phyloP scores from a whole-genome alignment of 2,888 invertebrate genomes.

The Ariolimax columbianus region DNA sequence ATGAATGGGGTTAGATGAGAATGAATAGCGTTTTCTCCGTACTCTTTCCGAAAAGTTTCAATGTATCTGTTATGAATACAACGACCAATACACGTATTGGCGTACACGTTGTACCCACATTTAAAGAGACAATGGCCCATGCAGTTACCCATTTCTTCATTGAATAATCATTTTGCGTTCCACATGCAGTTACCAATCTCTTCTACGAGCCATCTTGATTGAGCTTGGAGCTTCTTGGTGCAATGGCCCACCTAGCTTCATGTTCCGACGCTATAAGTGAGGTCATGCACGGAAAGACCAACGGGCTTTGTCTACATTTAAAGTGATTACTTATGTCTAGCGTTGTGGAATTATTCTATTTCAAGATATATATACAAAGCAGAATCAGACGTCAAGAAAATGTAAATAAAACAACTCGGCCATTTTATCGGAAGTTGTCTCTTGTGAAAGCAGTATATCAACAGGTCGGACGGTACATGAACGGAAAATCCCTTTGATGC shows the following conservation, averaged over 20 bases:
- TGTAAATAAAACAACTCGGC: background rate
- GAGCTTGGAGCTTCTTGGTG: background rate
- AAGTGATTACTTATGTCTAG: background rate
- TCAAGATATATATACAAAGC: background rate
- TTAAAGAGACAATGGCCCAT: constrained; percentile 38
- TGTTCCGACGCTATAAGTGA: background rate
- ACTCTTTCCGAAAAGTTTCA: constrained; percentile 30
- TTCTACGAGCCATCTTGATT: background rate
- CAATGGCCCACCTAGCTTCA: background rate
- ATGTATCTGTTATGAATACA: constrained; percentile 43
- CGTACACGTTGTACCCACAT: constrained; percentile 43
- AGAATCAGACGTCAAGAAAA: background rate
- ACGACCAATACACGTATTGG: constrained; percentile 42
- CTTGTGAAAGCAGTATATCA: background rate
- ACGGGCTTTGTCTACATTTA: background rate
- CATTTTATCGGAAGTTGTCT: background rate
- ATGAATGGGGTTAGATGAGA: constrained; percentile 43
- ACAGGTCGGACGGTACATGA: background rate
- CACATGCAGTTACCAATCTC: constrained; percentile 18
- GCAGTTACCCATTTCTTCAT: background rate
- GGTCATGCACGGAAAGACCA: background rate
- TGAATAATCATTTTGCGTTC: background rate
- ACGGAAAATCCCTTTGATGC: background rate
- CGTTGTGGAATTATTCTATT: background rate
- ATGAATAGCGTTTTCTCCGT: constrained; percentile 41